Conservation (phyloP, 2,113 vertebrate genomes). For the Zootoca vivipara region DNA sequence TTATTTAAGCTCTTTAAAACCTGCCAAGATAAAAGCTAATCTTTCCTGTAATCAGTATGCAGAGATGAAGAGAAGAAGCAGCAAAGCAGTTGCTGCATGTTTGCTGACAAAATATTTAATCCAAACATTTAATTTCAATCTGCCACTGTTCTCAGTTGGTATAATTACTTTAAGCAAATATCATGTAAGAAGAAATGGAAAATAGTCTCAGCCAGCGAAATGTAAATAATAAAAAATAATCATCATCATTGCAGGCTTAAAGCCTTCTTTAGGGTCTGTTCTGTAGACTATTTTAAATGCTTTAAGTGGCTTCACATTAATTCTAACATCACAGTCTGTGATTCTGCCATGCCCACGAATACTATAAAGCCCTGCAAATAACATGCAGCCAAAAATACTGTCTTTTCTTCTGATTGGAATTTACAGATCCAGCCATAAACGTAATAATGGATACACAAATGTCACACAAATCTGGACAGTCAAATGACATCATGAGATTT, state of each 20-base stretch:
- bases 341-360: conserved; percentile 29
- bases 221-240: conserved; percentile 81
- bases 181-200: conserved; percentile 71
- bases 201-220: conserved; percentile 70
- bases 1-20: conserved; percentile 76
- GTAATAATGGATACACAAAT: background rate
- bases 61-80: conserved; percentile 74
- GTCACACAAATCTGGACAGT: background rate
- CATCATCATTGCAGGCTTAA: conserved; percentile 61
- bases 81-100: conserved; percentile 81
- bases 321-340: conserved; percentile 56
- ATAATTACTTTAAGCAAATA: conserved; percentile 85
- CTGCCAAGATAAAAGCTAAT: conserved; percentile 79
- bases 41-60: conserved; percentile 83
- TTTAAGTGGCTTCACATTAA: conserved; percentile 73
- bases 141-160: conserved; percentile 85
- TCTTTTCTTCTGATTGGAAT: background rate
- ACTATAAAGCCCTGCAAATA: conserved; percentile 24
- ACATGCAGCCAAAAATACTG: background rate
- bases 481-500: background rate
- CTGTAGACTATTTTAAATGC: conserved; percentile 66
- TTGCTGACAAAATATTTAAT: conserved; percentile 89
- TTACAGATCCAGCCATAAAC: background rate
- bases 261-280: conserved; percentile 63
- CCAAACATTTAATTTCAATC: conserved; percentile 88